Base-by-base conservation (phyloP, 2,888 invertebrate genomes). In the Melieria omissa region DNA sequence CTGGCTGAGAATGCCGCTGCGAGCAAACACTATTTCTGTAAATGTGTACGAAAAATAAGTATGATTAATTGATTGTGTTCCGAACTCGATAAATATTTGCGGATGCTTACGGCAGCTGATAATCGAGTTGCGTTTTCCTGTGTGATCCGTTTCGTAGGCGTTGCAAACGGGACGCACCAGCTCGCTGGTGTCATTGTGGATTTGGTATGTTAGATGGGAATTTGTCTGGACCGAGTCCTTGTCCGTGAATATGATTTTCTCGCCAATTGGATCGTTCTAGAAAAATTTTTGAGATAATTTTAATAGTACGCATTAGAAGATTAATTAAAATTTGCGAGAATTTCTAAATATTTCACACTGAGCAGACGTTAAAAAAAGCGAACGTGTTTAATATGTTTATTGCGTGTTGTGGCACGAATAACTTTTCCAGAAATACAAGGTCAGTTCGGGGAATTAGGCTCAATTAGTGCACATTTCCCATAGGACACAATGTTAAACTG, bases 21-120 rank as follows among this genome's bases (percentile, higher is more conserved):
- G 81, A 4, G 83, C 75, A 74, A 86, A 86, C n/a, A 80, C 74
- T 0, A 87, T 76, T 76, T 86, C 87, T 87, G 54, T 14, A 72
- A 49, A 70, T 41, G 52, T 29, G 29, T 62, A 64, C 52, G 0
- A 55, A 62, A 54, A 42, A 42, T 52, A 49, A 52, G 63, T 58
- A 57, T 45, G 54, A 52, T 0, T 41, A 44, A 5, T 9, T 54
- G 41, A 47, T 46, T 46, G 46, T n/a, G 6, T 63, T 65, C 58
- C 41, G 5, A 54, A 16, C 2, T 63, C 29, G 8, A 6, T 46
- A 3, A 12, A 8, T 6, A 29, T 55, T 62, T 47, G 49, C 41
- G 16, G 10, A 49, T 60, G 80, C 87, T 81, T 81, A 87, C 87
- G 86, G 54, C 87, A 87, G 72, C 84, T 86, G 58, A 86, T 82